Evolutionary conservation across 2,888 invertebrate genomes (phyloP), one percentile per base, ranked within the genome.

Genomic region (Physocephala rufipes): DNA sequence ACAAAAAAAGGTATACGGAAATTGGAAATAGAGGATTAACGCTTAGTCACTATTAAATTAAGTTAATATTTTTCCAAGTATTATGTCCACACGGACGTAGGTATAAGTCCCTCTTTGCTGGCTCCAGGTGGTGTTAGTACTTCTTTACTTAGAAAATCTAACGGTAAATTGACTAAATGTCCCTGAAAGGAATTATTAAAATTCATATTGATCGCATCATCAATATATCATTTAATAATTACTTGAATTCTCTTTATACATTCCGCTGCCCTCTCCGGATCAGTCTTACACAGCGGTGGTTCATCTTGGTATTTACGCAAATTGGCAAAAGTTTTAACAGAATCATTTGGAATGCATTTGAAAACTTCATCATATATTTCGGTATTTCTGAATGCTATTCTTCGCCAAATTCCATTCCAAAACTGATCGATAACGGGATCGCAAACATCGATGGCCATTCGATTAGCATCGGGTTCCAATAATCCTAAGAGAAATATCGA

Each of bases 331-430:
- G 90, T 91, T 77, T 91, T 90, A 0, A 96, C 92, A 74, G 88
- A 87, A 86, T 99, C 93, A 0, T 93, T 92, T 7, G 99, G 98
- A 79, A 97, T 90, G 75, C 95, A 94, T 79, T 92, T 92, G 87
- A 99, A 99, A 0, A 97, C 94, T 87, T 95, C 91, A 82, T 98
- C 97, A 86, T 93, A 99, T 63, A 96, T 90, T 74, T 92, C 90
- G 0, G 98, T 97, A 83, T 99, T 99, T 49, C 87, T 87, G 61
- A 87, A 89, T 0, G 98, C 96, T 7, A 90, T 93, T 63, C 90
- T 89, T 76, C 92, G 89, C 97, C 98, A 99, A 5, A 93, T 86
- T 75, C 92, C 90, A 76, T 90, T 91, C 85, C 94, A 99, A 87
- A 99, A 99, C 16, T 90, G 85, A 73, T 94, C 91, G 71, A 89